phyloP scores from a whole-genome alignment of 2,888 invertebrate genomes.

The Nezara viridula region DNA sequence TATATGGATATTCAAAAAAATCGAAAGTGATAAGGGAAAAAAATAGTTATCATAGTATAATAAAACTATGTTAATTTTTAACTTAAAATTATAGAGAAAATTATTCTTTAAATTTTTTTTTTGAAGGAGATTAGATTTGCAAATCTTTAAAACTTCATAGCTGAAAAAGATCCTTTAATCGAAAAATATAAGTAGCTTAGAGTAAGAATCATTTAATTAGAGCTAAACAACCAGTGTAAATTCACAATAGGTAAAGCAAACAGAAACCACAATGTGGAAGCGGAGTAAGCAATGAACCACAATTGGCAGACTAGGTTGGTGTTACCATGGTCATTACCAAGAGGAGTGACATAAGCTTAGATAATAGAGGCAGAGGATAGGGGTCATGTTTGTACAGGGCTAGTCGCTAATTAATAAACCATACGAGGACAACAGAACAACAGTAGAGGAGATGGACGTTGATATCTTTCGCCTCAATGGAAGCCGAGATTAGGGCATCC shows the following conservation, averaged over 20 bases:
- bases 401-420: constrained; percentile 52
- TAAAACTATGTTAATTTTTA: too few species aligned
- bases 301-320: not conserved
- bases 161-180: not conserved
- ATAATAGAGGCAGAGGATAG: not conserved
- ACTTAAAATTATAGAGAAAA: too few species aligned
- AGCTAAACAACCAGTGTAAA: not conserved
- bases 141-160: not conserved
- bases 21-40: too few species aligned
- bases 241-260: constrained; percentile 15
- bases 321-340: constrained; percentile 46
- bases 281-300: constrained; percentile 4
- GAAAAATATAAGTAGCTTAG: constrained; percentile 29
- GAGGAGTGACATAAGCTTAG: constrained; percentile 45
- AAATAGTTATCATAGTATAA: too few species aligned
- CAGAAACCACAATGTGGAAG: not conserved
- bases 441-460: not conserved
- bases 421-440: constrained; percentile 51
- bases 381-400: constrained; percentile 47
- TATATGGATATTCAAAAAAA: too few species aligned
- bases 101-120: too few species aligned
- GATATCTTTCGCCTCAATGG: constrained; percentile 13
- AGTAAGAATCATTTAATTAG: constrained; percentile 16
- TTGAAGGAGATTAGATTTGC: not conserved
- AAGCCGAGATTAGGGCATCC: constrained; percentile 30